Evolutionary conservation across 2,113 vertebrate genomes (phyloP).

Genomic region (Oncorhynchus masou): DNA sequence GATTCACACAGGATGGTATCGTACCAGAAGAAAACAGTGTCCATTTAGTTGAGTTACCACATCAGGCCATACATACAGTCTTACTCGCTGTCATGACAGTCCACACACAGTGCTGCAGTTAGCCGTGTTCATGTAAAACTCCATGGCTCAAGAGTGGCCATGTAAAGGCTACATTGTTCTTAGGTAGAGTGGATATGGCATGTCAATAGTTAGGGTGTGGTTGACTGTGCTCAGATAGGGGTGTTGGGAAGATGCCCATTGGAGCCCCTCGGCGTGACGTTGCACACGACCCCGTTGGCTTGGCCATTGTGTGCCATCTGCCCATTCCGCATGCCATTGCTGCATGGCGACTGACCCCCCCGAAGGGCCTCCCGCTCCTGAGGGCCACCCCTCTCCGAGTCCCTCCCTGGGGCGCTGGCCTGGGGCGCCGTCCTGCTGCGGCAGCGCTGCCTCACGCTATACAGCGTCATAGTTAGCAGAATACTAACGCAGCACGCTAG

Average conservation of each 20-base stretch:
- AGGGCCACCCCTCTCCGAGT: constrained; percentile 24
- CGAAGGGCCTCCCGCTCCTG: constrained; percentile 56
- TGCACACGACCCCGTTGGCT: constrained; percentile 37
- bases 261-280: constrained; percentile 45
- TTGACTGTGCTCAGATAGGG: constrained; percentile 54
- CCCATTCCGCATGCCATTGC: constrained; percentile 36
- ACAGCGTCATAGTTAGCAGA: constrained; percentile 54
- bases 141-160: too few relatives aligned
- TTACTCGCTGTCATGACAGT: neutral
- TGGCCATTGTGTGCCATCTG: constrained; percentile 25
- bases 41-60: neutral
- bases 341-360: constrained; percentile 11
- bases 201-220: neutral
- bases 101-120: neutral
- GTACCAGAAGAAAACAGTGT: neutral
- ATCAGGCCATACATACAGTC: too few relatives aligned
- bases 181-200: too few relatives aligned
- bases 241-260: constrained; percentile 73
- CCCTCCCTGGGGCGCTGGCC: constrained; percentile 7
- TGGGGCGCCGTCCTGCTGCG: constrained; percentile 50
- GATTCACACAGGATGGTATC: constrained; percentile 9
- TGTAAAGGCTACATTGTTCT: too few relatives aligned
- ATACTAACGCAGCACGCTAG: constrained; percentile 62
- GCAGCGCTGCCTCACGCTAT: constrained; percentile 44
- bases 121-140: neutral